A percentile compares a stretch with the other conserved stretches of the same genome.
These are phyloP conservation scores for Sylvilagus floridanus DNA, from an alignment of 2,797 vertebrate species.

Conservation along the genomic window DNA sequence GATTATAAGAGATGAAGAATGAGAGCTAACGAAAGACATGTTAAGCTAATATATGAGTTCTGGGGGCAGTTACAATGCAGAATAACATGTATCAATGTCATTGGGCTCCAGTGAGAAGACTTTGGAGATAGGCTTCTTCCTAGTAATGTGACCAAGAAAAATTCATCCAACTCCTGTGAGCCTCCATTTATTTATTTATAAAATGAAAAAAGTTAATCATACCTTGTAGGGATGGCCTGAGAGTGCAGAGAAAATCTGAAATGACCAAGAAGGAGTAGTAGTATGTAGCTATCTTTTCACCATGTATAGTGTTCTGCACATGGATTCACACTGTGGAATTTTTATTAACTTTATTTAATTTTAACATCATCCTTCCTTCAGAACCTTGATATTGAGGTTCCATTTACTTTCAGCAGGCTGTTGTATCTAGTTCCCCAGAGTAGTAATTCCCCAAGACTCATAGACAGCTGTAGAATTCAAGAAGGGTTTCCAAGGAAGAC, in stretches of 20 bases:
- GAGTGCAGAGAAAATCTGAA: neutral
- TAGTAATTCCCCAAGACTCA: neutral
- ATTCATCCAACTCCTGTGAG: neutral
- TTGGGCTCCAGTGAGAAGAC: neutral
- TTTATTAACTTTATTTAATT: conserved; percentile 19
- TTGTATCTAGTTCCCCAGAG: neutral
- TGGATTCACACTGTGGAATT: neutral
- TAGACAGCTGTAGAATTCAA: neutral
- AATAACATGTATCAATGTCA: neutral
- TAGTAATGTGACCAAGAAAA: neutral
- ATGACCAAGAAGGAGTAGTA: neutral
- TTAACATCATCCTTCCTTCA: neutral
- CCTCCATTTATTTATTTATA: conserved; percentile 11
- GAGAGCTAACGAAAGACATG: neutral
- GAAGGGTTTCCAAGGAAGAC: neutral
- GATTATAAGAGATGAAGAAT: neutral
- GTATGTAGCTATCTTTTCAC: conserved; percentile 1
- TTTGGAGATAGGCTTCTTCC: neutral
- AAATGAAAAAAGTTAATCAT: neutral
- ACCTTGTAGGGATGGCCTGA: neutral
- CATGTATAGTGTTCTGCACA: neutral
- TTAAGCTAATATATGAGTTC: neutral
- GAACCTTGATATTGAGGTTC: neutral
- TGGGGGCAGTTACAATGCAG: neutral
- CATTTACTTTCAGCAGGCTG: conserved; percentile 14